Evolutionary conservation across 1,140 invertebrate species (phyloP).

Genomic region (Hyphantria cunea): DNA sequence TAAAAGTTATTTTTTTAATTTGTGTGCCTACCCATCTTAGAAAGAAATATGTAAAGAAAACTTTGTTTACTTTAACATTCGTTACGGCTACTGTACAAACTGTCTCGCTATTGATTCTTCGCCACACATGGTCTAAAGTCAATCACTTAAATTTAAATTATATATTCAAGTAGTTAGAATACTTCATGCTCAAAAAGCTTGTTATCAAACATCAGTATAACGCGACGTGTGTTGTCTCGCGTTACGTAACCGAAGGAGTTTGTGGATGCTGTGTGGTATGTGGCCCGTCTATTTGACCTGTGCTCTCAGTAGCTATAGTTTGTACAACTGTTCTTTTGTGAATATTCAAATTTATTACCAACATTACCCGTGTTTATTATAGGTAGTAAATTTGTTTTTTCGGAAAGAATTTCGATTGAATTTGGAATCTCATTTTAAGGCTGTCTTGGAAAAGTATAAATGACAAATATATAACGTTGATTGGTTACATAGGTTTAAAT

Average conservation of each 20-base stretch:
- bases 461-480: no score
- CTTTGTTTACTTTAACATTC: no score
- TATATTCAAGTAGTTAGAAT: slow-evolving; percentile 1
- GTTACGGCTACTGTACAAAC: no score
- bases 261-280: slow-evolving; percentile 11
- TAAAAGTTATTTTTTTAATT: no score
- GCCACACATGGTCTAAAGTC: not conserved
- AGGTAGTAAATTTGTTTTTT: not conserved
- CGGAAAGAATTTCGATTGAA: no score
- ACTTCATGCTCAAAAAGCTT: slow-evolving; percentile 16
- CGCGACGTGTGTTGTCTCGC: slow-evolving; percentile 1
- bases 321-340: slow-evolving; percentile 21
- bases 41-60: no score
- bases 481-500: no score
- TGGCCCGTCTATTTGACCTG: not conserved
- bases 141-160: not conserved
- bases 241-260: slow-evolving; percentile 2
- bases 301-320: slow-evolving; percentile 1
- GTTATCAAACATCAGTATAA: slow-evolving; percentile 25
- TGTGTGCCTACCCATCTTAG: no score
- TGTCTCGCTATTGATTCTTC: no score
- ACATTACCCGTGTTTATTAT: not conserved
- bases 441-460: no score
- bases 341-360: slow-evolving; percentile 19
- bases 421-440: no score